Conservation (phyloP, 2,113 vertebrate species). For the Mystacornis crossleyi region DNA sequence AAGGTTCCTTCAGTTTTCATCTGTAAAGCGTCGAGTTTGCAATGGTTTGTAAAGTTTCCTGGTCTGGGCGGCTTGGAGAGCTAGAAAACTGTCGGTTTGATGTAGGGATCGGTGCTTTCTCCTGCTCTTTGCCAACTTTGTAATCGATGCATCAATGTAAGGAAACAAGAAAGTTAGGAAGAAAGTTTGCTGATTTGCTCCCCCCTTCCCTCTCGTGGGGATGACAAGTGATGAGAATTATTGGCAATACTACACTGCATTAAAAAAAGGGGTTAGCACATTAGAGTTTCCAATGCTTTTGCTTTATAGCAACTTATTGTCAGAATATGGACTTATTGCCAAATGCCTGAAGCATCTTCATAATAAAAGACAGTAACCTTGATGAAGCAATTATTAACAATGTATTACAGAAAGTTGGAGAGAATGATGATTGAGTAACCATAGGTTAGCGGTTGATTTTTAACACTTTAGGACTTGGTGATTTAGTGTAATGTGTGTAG, state of each 20-base stretch:
- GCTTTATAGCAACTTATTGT: constrained; percentile 75
- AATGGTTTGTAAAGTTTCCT: constrained; percentile 58
- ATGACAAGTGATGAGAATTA: constrained; percentile 75
- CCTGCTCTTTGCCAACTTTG: constrained; percentile 39
- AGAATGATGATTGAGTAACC: constrained; percentile 77
- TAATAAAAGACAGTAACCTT: constrained; percentile 82
- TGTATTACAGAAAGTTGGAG: constrained; percentile 78
- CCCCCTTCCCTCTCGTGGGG: constrained; percentile 27
- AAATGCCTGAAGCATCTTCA: constrained; percentile 80
- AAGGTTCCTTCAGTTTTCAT: neutral
- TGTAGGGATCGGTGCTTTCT: constrained; percentile 26
- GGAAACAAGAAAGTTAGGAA: constrained; percentile 52
- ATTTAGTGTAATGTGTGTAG: constrained; percentile 44
- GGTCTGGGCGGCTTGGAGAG: constrained; percentile 18
- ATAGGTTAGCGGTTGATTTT: constrained; percentile 78
- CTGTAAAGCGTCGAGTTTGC: neutral
- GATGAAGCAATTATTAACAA: constrained; percentile 84
- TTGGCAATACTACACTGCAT: constrained; percentile 66
- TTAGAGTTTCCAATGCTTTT: constrained; percentile 70
- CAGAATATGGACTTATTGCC: constrained; percentile 79
- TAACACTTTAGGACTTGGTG: constrained; percentile 77
- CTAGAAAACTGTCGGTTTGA: constrained; percentile 40
- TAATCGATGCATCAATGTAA: constrained; percentile 22
- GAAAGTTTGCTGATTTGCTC: constrained; percentile 39
- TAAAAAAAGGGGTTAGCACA: constrained; percentile 61